phyloP scores from a whole-genome alignment of 2,888 invertebrate genomes.

The Drosophila demipolita region DNA sequence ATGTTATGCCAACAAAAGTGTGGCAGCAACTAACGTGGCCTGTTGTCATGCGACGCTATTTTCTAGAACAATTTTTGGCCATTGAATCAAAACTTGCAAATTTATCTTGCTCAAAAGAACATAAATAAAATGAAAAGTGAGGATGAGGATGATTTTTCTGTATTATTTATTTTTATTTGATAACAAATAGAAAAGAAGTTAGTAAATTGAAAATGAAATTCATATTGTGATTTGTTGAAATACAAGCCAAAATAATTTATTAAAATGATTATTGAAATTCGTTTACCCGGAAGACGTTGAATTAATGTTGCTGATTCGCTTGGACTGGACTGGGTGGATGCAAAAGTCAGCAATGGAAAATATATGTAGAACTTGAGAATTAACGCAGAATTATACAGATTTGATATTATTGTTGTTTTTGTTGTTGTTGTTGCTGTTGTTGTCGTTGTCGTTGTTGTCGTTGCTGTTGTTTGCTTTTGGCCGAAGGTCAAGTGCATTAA shows the following conservation, averaged over 20 bases:
- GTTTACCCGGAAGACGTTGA: constrained; percentile 31
- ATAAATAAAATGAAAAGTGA: neutral
- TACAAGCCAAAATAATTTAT: neutral
- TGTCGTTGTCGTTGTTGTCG: neutral
- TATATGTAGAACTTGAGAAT: constrained; percentile 38
- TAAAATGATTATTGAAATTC: constrained; percentile 8
- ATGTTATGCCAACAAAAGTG: constrained; percentile 54
- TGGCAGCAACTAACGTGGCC: constrained; percentile 54
- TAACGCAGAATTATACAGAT: constrained; percentile 15
- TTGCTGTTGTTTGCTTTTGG: constrained; percentile 22
- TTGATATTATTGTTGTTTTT: constrained; percentile 14
- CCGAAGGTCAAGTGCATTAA: constrained; percentile 80
- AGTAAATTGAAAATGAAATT: neutral
- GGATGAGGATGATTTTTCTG: no score
- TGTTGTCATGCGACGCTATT: constrained; percentile 49
- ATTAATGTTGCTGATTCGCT: constrained; percentile 38
- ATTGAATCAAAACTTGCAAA: constrained; percentile 32
- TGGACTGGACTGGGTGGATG: constrained; percentile 34
- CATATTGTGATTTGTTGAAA: neutral
- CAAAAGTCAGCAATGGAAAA: constrained; percentile 18
- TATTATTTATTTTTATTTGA: no score
- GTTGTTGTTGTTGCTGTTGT: neutral
- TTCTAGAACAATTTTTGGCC: constrained; percentile 8
- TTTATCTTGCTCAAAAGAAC: neutral
- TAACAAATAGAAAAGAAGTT: neutral